A percentile compares a stretch with the other conserved stretches of the same genome.
These are phyloP conservation scores for Eupithecia centaureata DNA, from an alignment of 2,888 invertebrate genomes.

Conservation along the genomic window DNA sequence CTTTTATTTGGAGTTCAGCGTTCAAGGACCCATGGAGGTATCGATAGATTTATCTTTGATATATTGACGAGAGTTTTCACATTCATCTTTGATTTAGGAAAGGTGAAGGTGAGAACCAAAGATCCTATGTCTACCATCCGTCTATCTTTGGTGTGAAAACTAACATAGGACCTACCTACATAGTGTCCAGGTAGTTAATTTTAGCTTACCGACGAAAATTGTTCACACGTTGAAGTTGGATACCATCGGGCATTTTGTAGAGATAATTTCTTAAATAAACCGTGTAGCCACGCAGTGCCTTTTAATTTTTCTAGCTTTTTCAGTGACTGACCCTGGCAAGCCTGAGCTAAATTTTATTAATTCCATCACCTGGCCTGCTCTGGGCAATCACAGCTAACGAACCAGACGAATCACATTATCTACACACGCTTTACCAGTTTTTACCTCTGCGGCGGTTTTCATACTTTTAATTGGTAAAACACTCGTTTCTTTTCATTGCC, in stretches of 20 bases:
- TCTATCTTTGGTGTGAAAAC: too few species aligned
- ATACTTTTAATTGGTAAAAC: slow-evolving; percentile 43
- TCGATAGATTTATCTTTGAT: slow-evolving; percentile 1
- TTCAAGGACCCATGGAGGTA: neutral
- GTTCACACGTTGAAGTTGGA: neutral
- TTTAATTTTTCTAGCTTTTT: neutral
- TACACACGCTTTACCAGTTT: slow-evolving; percentile 36
- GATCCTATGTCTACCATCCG: too few species aligned
- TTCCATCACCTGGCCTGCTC: slow-evolving; percentile 30
- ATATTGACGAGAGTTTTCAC: neutral
- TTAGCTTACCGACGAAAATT: too few species aligned
- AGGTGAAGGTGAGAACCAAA: neutral
- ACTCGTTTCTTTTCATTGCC: slow-evolving; percentile 28
- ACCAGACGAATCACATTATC: slow-evolving; percentile 42
- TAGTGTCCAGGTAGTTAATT: too few species aligned
- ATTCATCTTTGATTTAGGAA: slow-evolving; percentile 1
- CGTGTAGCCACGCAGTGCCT: neutral
- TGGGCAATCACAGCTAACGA: slow-evolving; percentile 46
- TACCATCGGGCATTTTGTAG: neutral
- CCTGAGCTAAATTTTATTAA: slow-evolving; percentile 24
- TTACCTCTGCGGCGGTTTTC: slow-evolving; percentile 39
- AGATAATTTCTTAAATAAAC: neutral
- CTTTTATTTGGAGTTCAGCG: slow-evolving; percentile 12
- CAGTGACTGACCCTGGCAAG: neutral
- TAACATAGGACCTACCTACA: too few species aligned